Evolutionary conservation across 2,888 invertebrate genomes (phyloP).

Genomic region (Drosophila fungiperda): DNA sequence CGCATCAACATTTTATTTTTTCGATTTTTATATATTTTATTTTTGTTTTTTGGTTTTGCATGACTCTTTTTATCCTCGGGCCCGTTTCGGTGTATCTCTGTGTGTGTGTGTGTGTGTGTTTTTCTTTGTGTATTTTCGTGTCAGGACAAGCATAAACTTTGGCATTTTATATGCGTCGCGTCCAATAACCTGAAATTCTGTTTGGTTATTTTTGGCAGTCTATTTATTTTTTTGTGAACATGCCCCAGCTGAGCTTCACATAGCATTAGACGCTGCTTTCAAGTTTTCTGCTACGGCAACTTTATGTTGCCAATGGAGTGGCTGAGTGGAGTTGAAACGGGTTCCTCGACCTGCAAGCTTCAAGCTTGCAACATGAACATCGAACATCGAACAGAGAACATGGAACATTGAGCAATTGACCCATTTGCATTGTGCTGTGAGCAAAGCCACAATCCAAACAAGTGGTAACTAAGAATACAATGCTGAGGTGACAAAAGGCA

Average conservation of each 20-base stretch:
- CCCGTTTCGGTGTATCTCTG: constrained; percentile 6
- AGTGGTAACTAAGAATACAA: constrained; percentile 65
- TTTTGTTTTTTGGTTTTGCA: constrained; percentile 10
- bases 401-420: constrained; percentile 62
- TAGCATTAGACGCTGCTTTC: constrained; percentile 2
- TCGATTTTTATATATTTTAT: background rate
- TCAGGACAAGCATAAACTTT: constrained; percentile 59
- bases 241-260: constrained; percentile 23
- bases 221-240: constrained; percentile 56
- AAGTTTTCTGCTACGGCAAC: constrained; percentile 1
- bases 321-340: constrained; percentile 5
- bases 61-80: constrained; percentile 35
- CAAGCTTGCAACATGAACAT: background rate
- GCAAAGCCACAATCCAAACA: constrained; percentile 17
- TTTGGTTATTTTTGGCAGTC: constrained; percentile 60
- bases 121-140: constrained; percentile 17
- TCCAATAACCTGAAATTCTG: constrained; percentile 44
- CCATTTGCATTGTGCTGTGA: constrained; percentile 51
- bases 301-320: constrained; percentile 8
- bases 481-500: constrained; percentile 24
- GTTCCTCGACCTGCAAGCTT: constrained; percentile 40
- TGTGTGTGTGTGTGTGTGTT: constrained; percentile 1
- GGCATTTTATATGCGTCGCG: constrained; percentile 58
- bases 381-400: constrained; percentile 13
- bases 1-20: constrained; percentile 3